Evolutionary conservation across 2,113 vertebrate genomes (phyloP).

Genomic region (Cairina moschata): DNA sequence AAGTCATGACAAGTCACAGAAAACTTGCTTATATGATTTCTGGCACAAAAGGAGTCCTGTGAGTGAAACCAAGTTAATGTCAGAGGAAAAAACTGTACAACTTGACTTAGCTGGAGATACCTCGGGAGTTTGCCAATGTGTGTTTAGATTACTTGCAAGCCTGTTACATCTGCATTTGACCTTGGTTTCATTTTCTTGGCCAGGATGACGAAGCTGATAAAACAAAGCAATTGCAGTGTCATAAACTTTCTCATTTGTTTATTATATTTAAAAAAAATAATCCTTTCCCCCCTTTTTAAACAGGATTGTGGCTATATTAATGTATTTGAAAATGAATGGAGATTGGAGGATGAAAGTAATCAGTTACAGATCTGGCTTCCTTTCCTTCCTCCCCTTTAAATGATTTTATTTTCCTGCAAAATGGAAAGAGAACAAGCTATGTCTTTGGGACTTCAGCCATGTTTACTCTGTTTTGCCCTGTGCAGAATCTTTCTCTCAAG

Average conservation of each 20-base stretch:
- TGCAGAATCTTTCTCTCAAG: background rate
- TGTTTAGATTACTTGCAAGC: background rate
- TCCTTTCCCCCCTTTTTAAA: background rate
- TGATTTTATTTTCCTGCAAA: background rate
- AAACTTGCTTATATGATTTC: background rate
- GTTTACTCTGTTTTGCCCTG: background rate
- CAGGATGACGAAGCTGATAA: background rate
- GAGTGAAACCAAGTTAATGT: background rate
- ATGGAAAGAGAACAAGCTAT: background rate
- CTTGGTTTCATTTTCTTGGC: background rate
- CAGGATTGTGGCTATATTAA: background rate
- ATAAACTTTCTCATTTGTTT: background rate
- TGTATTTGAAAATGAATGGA: background rate
- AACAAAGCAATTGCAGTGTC: background rate
- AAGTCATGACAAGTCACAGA: background rate
- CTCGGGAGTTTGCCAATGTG: background rate
- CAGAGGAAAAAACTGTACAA: background rate
- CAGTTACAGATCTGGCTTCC: background rate
- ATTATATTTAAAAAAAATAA: background rate
- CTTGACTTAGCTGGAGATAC: background rate
- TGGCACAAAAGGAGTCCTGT: background rate
- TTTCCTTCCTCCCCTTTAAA: accelerated
- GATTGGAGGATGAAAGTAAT: background rate
- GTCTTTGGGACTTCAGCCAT: background rate
- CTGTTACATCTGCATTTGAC: background rate